Base-by-base conservation (phyloP, 2,113 vertebrate species). In the Pheucticus melanocephalus region DNA sequence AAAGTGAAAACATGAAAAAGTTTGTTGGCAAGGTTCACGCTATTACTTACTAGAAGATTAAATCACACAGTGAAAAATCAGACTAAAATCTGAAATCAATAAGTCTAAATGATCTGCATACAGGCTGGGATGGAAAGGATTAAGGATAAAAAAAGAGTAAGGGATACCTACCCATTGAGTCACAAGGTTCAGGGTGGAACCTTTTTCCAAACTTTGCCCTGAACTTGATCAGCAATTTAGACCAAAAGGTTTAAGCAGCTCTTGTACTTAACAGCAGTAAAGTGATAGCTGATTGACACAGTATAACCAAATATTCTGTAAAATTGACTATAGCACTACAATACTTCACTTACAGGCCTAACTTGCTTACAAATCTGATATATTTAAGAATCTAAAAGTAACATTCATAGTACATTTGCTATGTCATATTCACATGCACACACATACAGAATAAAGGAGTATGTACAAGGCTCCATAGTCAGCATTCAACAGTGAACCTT, bases 401-500 rank as follows among this genome's bases (percentile, higher is more conserved):
- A 15, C 8, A 37, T 48, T 54, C 48, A 23, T 15, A 23, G 22
- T 16, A 33, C 11, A 33, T 33, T 82, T 69, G 6, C 21, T 27
- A 3, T 22, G 20, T 28, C 9, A 53, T 31, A 47, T 22, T 61
- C 30, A 40, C 14, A 31, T 39, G 60, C 8, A 6, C 47, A n/a
- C 17, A 45, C 8, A 22, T 5, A 12, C 3, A 22, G 17, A 11
- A 30, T 22, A 37, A 42, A 63, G 21, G 39, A 42, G 4, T 6
- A 22, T 35, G 30, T 19, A 35, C 17, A 22, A 68, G 21, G 9
- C 39, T 89, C n/a, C n/a, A 7, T 1, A 25, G 21, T 12, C 17
- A 61, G 14, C 18, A 21, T 54, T 40, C 22, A 15, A 12, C 10
- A 11, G 35, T 0, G 0, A 10, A 35, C 21, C 3, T 35, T 56